Conservation (phyloP, 2,797 vertebrate genomes). For the Bovichtus diacanthus region DNA sequence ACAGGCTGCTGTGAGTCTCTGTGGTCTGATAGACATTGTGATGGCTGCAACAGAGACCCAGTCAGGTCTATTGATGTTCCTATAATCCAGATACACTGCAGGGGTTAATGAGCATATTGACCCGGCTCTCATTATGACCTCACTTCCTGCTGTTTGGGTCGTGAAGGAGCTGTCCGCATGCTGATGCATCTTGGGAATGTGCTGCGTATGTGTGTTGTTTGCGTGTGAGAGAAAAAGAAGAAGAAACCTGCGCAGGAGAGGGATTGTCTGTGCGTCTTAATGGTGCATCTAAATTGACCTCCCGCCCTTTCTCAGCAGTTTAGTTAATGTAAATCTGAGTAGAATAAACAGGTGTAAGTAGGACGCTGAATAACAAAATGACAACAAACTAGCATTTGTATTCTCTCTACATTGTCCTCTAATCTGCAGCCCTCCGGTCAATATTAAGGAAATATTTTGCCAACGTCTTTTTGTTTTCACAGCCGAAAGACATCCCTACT, state of each 20-base stretch:
- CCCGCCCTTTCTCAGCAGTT: constrained; percentile 53
- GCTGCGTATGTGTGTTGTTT: constrained; percentile 43
- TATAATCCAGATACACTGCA: constrained; percentile 75
- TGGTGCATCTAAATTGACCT: constrained; percentile 76
- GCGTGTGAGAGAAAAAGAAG: constrained; percentile 19
- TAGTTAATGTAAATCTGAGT: constrained; percentile 66
- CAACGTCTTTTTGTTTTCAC: constrained; percentile 34
- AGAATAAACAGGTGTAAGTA: constrained; percentile 72
- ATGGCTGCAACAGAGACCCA: constrained; percentile 40
- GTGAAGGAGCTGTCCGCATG: constrained; percentile 38
- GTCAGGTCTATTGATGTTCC: constrained; percentile 75
- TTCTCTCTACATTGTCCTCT: constrained; percentile 52
- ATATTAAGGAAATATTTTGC: constrained; percentile 55
- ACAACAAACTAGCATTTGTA: constrained; percentile 59
- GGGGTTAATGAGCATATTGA: constrained; percentile 82
- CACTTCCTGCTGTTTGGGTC: constrained; percentile 78
- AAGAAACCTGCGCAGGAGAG: constrained; percentile 22
- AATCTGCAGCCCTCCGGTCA: constrained; percentile 48
- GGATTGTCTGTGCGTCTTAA: constrained; percentile 44
- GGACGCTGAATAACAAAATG: constrained; percentile 67
- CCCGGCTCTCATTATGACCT: constrained; percentile 76
- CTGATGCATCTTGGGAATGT: constrained; percentile 63
- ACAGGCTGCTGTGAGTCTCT: constrained; percentile 45
- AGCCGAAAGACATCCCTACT: constrained; percentile 26
- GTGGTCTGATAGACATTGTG: constrained; percentile 48